Evolutionary conservation across 2,888 invertebrate genomes (phyloP).

Genomic region (Drosophila anomelani): DNA sequence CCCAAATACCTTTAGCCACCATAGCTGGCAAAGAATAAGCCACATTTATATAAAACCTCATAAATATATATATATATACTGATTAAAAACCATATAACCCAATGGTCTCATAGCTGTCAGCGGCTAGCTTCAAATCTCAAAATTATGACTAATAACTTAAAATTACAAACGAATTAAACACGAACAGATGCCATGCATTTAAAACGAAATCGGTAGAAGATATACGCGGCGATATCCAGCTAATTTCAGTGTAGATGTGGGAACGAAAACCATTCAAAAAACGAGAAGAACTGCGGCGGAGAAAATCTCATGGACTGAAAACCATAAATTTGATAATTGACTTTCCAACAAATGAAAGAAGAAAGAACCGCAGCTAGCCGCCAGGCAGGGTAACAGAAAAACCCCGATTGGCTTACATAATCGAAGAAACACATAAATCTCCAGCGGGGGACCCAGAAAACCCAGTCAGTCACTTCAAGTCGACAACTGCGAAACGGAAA

Average conservation of each 20-base stretch:
- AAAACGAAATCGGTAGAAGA: slow-evolving; percentile 21
- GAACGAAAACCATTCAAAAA: slow-evolving; percentile 50
- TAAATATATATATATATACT: background rate
- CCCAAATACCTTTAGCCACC: background rate
- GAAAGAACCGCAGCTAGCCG: slow-evolving; percentile 20
- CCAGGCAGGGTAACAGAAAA: slow-evolving; percentile 40
- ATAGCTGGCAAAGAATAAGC: background rate
- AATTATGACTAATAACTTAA: slow-evolving; percentile 81
- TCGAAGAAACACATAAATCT: slow-evolving; percentile 78
- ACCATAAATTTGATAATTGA: slow-evolving; percentile 82
- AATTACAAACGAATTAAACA: slow-evolving; percentile 75
- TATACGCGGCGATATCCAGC: slow-evolving; percentile 15
- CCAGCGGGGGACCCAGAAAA: slow-evolving; percentile 46
- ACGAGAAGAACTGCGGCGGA: slow-evolving; percentile 46
- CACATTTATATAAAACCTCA: slow-evolving; percentile 1
- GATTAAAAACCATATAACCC: slow-evolving; percentile 51
- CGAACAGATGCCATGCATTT: slow-evolving; percentile 57
- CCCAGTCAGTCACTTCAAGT: slow-evolving; percentile 60
- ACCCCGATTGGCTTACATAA: slow-evolving; percentile 68
- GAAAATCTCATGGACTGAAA: slow-evolving; percentile 56
- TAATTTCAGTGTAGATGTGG: slow-evolving; percentile 49
- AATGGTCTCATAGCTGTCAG: slow-evolving; percentile 57
- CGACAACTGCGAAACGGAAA: slow-evolving; percentile 57
- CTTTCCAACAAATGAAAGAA: slow-evolving; percentile 56
- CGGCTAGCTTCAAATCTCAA: slow-evolving; percentile 60